Base-by-base conservation (phyloP, 1,140 invertebrate genomes). In the Pseudachorutes palmiensis region DNA sequence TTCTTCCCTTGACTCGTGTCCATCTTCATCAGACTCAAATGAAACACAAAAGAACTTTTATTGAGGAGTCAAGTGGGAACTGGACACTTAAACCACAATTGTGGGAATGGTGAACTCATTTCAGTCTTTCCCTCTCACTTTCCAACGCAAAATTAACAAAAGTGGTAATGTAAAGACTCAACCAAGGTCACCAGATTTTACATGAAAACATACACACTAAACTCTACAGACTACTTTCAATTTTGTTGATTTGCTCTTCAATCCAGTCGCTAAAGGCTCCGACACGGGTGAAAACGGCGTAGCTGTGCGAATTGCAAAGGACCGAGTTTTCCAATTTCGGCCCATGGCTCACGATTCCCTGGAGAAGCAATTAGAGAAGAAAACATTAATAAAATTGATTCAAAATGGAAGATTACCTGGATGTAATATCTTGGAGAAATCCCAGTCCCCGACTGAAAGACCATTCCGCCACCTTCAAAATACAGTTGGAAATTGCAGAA, bases 271-370 rank as follows among this genome's bases (percentile, higher is more conserved):
- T 57, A 36, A 55, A 62, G 9, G 41, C 58, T 14, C 60, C 59
- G 1, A 67, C 49, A 36, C 60, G 59, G 2, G 66, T 64, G 31
- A 64, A 64, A 2, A 64, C 24, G 2, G 61, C 49, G 31, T 45
- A 63, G 29, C 26, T 41, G 2, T 58, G 22, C 1, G 48, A 24
- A 3, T 62, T 62, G 33, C 66, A 68, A 28, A 24, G 26, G n/a
- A 57, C 32, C 2, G 16, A 2, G 33, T 63, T 30, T 41, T 41
- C 45, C 1, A 29, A 32, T 30, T 48, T 41, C 24, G 51, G 24
- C 22, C 49, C 66, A 14, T 22, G 31, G 5, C 61, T 63, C 16
- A 55, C 61, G 19, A 68, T 68, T 19, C 66, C 66, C 66, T 59
- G 9, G 2, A 48, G 14, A 62, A 62, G 29, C 55, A 22, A 66